Conservation (phyloP, 2,113 vertebrate genomes). For the Orcinus orca region DNA sequence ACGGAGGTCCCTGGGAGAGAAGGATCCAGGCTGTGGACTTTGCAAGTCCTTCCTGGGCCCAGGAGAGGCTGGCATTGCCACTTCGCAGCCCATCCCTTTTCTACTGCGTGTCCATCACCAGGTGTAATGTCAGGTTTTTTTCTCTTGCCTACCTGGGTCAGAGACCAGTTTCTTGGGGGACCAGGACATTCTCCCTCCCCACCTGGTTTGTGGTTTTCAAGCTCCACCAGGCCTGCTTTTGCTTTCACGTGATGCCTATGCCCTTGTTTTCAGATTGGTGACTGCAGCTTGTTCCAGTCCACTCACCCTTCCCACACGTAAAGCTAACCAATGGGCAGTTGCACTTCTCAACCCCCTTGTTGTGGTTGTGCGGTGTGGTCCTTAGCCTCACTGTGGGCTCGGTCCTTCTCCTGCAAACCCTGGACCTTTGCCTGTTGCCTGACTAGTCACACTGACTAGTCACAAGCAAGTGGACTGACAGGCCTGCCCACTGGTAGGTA, state of each 20-base stretch:
- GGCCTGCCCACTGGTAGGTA: background rate
- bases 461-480: background rate
- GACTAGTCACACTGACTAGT: background rate
- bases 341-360: background rate
- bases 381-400: background rate
- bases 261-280: background rate
- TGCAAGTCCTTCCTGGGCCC: background rate
- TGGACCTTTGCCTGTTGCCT: background rate
- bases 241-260: background rate
- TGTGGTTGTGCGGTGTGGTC: background rate
- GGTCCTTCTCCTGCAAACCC: background rate
- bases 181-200: background rate
- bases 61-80: background rate
- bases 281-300: background rate
- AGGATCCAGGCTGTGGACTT: background rate
- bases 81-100: background rate
- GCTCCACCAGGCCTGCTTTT: background rate
- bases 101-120: fast-evolving
- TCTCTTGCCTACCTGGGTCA: background rate
- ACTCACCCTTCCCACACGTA: background rate
- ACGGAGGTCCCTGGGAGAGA: fast-evolving
- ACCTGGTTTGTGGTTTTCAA: background rate
- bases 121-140: background rate
- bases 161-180: background rate
- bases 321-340: background rate